Evolutionary conservation across 2,113 vertebrate species (phyloP), one percentile per base, ranked within the genome.

Genomic region (Grallaria varia): DNA sequence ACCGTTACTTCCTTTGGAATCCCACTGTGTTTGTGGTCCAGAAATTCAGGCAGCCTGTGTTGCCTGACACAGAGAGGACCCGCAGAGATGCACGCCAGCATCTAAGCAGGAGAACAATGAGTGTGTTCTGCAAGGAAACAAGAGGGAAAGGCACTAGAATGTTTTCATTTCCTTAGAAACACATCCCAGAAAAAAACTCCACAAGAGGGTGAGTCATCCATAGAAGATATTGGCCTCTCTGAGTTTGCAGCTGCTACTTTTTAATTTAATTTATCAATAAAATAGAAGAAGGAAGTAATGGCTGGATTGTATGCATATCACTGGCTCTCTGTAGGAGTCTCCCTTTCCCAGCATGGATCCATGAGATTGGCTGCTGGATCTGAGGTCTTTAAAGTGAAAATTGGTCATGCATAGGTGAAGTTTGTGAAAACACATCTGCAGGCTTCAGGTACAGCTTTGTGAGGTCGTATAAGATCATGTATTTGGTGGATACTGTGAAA

Each of bases 101-200:
- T 50, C 73, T 62, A 18, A 63, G 64, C 40, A 66, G 76, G 55
- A 73, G 37, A 91, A 55, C 28, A 76, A 37, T 15, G 47, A 73
- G 7, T 20, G 14, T 37, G 62, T 42, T 89, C 45, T 69, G 31
- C 73, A 71, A 93, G 71, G 42, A 93, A 95, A 39, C 0, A 6
- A 83, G 74, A 91, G 80, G 27, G 64, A 84, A 87, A 73, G 24
- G 19, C 62, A 83, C 16, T 64, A 42, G 21, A 14, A 5, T 74
- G 64, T 84, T 95, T 95, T 91, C 87, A 55, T 94, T 96, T 96
- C 91, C 87, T 90, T 78, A 80, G 82, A 71, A 97, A 63, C 63
- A 52, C 39, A 74, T 89, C 53, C 47, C 49, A 4, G 3, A 19
- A 84, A 88, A 83, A 59, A 0, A 42, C 1, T 28, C 62, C 72